These are phyloP conservation scores for Galerucella nymphaeae DNA, from an alignment of 2,888 invertebrate genomes.

Conservation along the genomic window DNA sequence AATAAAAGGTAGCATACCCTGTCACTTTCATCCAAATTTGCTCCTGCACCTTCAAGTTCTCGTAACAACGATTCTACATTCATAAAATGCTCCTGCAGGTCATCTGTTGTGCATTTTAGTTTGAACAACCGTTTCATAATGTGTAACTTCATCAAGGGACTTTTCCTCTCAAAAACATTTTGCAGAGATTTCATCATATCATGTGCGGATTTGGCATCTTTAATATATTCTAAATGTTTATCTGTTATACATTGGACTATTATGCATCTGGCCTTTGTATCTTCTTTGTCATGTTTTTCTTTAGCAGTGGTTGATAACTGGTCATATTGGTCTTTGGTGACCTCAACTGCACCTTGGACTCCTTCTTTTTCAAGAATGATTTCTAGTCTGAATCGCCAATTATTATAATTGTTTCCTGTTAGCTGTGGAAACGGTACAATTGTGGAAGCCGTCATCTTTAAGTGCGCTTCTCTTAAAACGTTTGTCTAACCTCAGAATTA, in stretches of 20 bases:
- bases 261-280: slow-evolving; percentile 8
- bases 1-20: slow-evolving; percentile 3
- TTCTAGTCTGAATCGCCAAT: background rate
- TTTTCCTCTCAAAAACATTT: slow-evolving; percentile 30
- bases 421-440: slow-evolving; percentile 6
- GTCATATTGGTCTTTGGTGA: too few relatives aligned
- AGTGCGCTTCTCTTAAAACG: too few relatives aligned
- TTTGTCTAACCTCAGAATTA: too few relatives aligned
- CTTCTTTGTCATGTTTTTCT: slow-evolving; percentile 9
- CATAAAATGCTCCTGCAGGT: slow-evolving; percentile 4
- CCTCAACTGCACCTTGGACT: background rate
- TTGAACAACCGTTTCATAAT: slow-evolving; percentile 27
- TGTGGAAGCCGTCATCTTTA: too few relatives aligned
- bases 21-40: background rate
- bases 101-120: slow-evolving; percentile 11
- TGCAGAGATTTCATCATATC: slow-evolving; percentile 22
- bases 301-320: background rate
- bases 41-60: background rate
- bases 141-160: slow-evolving; percentile 14
- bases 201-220: slow-evolving; percentile 27
- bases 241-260: slow-evolving; percentile 27
- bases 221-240: slow-evolving; percentile 29
- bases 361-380: slow-evolving; percentile 4
- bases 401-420: background rate
- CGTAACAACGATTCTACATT: slow-evolving; percentile 4